Conservation (phyloP, 2,888 invertebrate species). For the Gerosis bhagava region DNA sequence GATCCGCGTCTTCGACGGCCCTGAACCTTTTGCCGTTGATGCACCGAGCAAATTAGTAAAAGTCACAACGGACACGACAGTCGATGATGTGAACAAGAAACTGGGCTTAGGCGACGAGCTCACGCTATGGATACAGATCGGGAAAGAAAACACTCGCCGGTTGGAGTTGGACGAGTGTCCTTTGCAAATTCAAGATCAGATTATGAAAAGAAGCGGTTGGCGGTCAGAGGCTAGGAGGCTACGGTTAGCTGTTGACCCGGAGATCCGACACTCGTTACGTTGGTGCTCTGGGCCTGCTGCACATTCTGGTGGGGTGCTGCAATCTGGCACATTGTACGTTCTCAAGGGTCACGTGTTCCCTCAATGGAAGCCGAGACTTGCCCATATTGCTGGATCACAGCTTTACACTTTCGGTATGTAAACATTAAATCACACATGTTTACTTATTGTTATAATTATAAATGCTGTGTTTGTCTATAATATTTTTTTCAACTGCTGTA, state of each 20-base stretch:
- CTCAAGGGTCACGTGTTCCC: constrained; percentile 87
- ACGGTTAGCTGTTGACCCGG: constrained; percentile 85
- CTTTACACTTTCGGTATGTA: constrained; percentile 80
- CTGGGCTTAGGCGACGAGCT: constrained; percentile 75
- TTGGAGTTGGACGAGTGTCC: constrained; percentile 81
- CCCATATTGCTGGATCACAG: constrained; percentile 83
- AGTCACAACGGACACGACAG: constrained; percentile 80
- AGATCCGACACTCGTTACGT: constrained; percentile 82
- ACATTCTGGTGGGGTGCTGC: constrained; percentile 63
- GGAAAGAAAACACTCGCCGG: constrained; percentile 79
- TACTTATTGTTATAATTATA: too few species aligned
- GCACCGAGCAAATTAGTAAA: constrained; percentile 81
- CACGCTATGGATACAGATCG: constrained; percentile 80
- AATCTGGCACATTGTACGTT: constrained; percentile 79
- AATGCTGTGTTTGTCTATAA: not conserved
- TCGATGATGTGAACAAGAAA: constrained; percentile 74
- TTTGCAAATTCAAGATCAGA: constrained; percentile 83
- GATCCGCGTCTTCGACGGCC: constrained; percentile 84
- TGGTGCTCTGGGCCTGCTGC: constrained; percentile 84
- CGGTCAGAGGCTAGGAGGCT: constrained; percentile 80
- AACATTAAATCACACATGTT: too few species aligned
- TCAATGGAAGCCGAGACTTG: constrained; percentile 84
- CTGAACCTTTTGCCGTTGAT: constrained; percentile 70
- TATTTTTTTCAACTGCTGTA: constrained; percentile 39
- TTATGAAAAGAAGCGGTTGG: constrained; percentile 83